Percentiles rank a stretch among this genome's conserved stretches.
Conservation (phyloP, 2,888 invertebrate species). For the Synanthedon andrenaeformis region DNA sequence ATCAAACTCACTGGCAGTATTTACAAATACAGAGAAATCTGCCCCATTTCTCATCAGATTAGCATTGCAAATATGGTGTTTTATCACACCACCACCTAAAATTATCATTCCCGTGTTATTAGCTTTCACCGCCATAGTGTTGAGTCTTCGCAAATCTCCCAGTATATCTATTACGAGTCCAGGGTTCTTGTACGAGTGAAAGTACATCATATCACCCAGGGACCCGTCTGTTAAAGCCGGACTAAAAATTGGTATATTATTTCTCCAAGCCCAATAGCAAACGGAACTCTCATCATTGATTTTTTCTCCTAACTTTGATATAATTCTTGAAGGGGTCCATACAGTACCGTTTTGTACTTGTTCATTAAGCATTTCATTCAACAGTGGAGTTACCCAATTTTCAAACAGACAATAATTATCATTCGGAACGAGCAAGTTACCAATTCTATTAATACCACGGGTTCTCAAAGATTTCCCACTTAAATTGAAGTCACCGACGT, state of each 20-base stretch:
- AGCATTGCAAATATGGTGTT: constrained; percentile 99
- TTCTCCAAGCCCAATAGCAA: constrained; percentile 96
- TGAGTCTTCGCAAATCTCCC: constrained; percentile 89
- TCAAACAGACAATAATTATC: constrained; percentile 98
- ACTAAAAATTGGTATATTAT: constrained; percentile 97
- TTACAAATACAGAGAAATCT: constrained; percentile 94
- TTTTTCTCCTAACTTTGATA: constrained; percentile 84
- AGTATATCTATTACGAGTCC: constrained; percentile 94
- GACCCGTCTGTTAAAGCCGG: constrained; percentile 99
- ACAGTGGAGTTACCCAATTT: constrained; percentile 94
- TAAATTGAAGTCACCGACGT: constrained; percentile 89
- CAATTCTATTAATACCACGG: constrained; percentile 88
- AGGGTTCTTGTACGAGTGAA: constrained; percentile 93
- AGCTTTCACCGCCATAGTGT: constrained; percentile 94
- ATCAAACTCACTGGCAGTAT: constrained; percentile 96
- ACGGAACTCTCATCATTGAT: constrained; percentile 93
- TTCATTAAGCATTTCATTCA: constrained; percentile 91
- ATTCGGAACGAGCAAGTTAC: constrained; percentile 96
- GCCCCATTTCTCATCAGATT: constrained; percentile 99
- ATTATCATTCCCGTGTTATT: constrained; percentile 96
- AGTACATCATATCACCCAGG: constrained; percentile 98
- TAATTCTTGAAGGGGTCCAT: constrained; percentile 85
- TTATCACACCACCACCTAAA: constrained; percentile 95
- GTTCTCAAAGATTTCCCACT: constrained; percentile 84
- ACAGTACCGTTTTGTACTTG: constrained; percentile 78